Evolutionary conservation across 2,888 invertebrate species (phyloP).

Genomic region (Andricus curvator): DNA sequence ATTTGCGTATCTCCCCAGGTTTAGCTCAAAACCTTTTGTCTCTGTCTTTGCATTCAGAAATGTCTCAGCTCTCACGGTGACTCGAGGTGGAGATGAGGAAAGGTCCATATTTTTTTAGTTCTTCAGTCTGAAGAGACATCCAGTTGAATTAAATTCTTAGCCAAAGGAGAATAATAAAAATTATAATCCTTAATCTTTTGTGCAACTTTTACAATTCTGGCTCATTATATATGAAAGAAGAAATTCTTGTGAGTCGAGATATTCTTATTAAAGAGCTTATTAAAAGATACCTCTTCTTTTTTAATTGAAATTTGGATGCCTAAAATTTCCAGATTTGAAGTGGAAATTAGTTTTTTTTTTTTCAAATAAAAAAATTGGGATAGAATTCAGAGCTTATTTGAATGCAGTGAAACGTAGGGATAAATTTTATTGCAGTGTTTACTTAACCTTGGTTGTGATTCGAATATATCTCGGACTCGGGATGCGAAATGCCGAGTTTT

Average conservation of each 20-base stretch:
- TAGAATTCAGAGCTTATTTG: not conserved
- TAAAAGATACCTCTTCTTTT: not conserved
- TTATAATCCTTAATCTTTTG: conserved; percentile 15
- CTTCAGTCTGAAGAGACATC: not conserved
- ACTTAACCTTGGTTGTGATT: too few species aligned
- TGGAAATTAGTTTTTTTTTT: not conserved
- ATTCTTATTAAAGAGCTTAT: not conserved
- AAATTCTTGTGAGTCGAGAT: conserved; percentile 1
- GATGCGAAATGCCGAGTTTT: too few species aligned
- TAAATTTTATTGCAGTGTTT: too few species aligned
- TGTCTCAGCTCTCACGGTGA: conserved; percentile 4
- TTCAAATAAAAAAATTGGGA: not conserved
- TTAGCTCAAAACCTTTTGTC: conserved; percentile 18
- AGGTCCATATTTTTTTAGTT: conserved; percentile 25
- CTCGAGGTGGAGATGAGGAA: conserved; percentile 10
- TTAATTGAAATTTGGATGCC: not conserved
- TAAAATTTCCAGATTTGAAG: not conserved
- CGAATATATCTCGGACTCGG: too few species aligned
- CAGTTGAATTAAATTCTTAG: conserved; percentile 6
- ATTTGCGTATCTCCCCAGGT: conserved; percentile 53
- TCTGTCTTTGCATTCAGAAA: conserved; percentile 28
- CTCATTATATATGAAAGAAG: conserved; percentile 11
- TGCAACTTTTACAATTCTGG: conserved; percentile 3
- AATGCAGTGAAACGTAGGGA: too few species aligned
- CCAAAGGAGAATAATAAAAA: conserved; percentile 14